phyloP scores from a whole-genome alignment of 1,140 invertebrate genomes.

The Panulirus ornatus region DNA sequence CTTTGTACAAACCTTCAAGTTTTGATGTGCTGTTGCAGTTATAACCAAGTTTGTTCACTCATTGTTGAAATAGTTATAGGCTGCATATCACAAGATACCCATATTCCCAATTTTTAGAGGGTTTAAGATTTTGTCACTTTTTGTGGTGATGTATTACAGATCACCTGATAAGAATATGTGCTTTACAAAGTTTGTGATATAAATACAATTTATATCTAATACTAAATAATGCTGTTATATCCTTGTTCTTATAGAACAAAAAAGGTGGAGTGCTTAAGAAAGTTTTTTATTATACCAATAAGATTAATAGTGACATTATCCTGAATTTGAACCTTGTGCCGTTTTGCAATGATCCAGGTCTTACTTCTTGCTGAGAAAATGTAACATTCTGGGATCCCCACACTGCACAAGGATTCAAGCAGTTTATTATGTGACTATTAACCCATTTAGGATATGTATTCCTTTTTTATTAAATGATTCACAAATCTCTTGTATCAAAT shows the following conservation, averaged over 20 bases:
- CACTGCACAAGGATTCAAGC: too few species aligned
- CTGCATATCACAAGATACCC: too few species aligned
- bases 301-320: too few species aligned
- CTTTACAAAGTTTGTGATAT: slow-evolving; percentile 46
- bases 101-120: neutral
- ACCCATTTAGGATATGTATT: too few species aligned
- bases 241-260: slow-evolving; percentile 46
- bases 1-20: slow-evolving; percentile 14
- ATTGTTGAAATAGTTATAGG: neutral
- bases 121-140: neutral
- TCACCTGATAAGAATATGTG: slow-evolving; percentile 29
- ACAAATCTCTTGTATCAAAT: too few species aligned
- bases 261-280: neutral
- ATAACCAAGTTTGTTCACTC: neutral
- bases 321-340: too few species aligned
- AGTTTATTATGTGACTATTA: too few species aligned
- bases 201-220: slow-evolving; percentile 47
- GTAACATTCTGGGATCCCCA: too few species aligned
- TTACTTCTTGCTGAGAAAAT: too few species aligned
- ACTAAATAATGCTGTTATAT: slow-evolving; percentile 22
- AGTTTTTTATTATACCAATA: too few species aligned
- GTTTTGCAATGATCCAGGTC: too few species aligned
- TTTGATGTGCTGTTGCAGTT: slow-evolving; percentile 5
- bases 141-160: neutral
- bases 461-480: too few species aligned